Evolutionary conservation across 1,140 invertebrate species (phyloP), one percentile per base, ranked within the genome.

Genomic region (Popillia japonica): DNA sequence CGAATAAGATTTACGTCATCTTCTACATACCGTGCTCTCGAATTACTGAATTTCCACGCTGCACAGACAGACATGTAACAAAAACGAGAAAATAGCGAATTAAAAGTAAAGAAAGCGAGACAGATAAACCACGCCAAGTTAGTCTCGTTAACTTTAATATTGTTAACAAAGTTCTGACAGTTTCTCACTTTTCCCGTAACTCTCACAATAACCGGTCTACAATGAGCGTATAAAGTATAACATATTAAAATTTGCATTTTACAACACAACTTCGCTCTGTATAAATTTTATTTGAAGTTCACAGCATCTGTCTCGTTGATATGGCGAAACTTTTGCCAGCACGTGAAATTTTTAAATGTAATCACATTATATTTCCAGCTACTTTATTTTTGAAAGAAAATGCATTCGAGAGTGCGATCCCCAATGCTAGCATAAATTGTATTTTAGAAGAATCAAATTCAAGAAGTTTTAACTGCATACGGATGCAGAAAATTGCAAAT

Each of bases 111-210:
- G 22, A 4, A 22, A 68, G 11, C 61, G 27, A 68, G 61, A 34
- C 61, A 34, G 27, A 68, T 68, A 68, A 68, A 68, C 17, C 27
- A 68, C 20, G 8, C 20, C 20, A 34, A 68, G 61, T 68, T 68
- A 68, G 22, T 34, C 61, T 68, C 61, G 22, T 68, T 68, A 68
- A 68, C 61, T 68, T 68, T 68, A 27, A 68, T 68, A 68, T 34
- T 27, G 61, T 68, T 68, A 68, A 68, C 61, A 68, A 68, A 68
- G 61, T 68, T 68, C 61, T 68, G 61, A 68, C 61, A 68, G 61
- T 68, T 68, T 68, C 61, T 68, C 61, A 68, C 61, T 68, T 34
- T 22, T 68, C 61, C 27, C 61, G 20, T 68, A 68, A 27, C 61
- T 68, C 61, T 68, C 61, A 68, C 61, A 68, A 68, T 68, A 68